Evolutionary conservation across 92 coral and sea anemone species (phyloP), one percentile per base, ranked within the genome.

Genomic region (Palythoa heliodiscus): DNA sequence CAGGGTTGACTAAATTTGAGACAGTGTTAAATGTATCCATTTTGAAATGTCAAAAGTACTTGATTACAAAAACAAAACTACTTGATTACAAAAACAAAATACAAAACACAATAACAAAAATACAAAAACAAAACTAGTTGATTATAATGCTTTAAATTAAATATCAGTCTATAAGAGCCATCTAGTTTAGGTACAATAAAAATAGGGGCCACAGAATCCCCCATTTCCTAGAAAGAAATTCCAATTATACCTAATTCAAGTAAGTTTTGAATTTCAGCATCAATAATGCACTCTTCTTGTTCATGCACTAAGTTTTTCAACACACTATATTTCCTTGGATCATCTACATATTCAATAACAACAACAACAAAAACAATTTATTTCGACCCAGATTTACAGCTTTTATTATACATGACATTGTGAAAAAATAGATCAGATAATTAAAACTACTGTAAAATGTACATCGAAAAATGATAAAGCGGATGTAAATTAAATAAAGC

Each of bases 61-160:
- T n/a, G n/a, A n/a, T n/a, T n/a, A n/a, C n/a, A n/a, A 53, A 54
- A 53, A 88, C 15, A 74, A 74, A 47, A 88, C 88, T 16, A 69
- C 66, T 70, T 88, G 91, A 76, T 88, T 88, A 47, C 79, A 88
- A n/a, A n/a, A n/a, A n/a, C n/a, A n/a, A n/a, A n/a, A n/a, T n/a
- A n/a, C n/a, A n/a, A n/a, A n/a, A n/a, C n/a, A n/a, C n/a, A n/a
- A n/a, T n/a, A n/a, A n/a, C n/a, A n/a, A n/a, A n/a, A n/a, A n/a
- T n/a, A n/a, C n/a, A n/a, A n/a, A n/a, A n/a, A n/a, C n/a, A n/a
- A n/a, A n/a, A n/a, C n/a, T n/a, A n/a, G n/a, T n/a, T n/a, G n/a
- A n/a, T n/a, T n/a, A n/a, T n/a, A n/a, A 2, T 83, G 24, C 70
- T 88, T 88, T 71, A 88, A 69, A 88, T 88, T 83, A 66, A 83